Evolutionary conservation across 2,797 vertebrate genomes (phyloP), one percentile per base, ranked within the genome.

Genomic region (Parambassis ranga): DNA sequence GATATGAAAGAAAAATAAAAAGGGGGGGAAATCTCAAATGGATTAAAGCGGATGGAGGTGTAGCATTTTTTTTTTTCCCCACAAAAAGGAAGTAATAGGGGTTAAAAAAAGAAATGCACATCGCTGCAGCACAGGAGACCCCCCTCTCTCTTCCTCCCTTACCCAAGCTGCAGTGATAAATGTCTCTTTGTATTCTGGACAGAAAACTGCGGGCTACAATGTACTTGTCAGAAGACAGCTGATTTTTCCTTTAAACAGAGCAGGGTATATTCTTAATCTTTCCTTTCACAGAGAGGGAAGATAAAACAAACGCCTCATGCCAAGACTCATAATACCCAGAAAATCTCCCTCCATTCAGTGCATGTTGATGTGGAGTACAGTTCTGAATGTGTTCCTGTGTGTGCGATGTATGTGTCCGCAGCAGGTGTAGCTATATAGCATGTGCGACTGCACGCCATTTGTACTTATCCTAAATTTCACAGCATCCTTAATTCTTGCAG

Each of bases 131-230:
- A 74, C 62, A 78, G 76, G 66, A 84, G 68, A 59, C 52, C 64
- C 64, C 71, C 59, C 59, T 20, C 49, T n/a, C 38, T 15, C 74
- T 71, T 71, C 76, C 79, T 80, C 81, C 72, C 75, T 80, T 59
- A 77, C 66, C 78, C 81, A 90, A 92, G 91, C 90, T 91, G 90
- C 91, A 89, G 85, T 91, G 90, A 92, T 92, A 93, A 92, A 92
- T 90, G 89, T 91, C 86, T 92, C 88, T 90, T 91, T 92, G 88
- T 90, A 90, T 93, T 90, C 85, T 63, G 81, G 82, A 91, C 83
- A 89, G 88, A 91, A 90, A 88, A 89, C 81, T 84, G 63, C 72
- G 7, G 85, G 81, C 84, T 87, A 87, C 86, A 91, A 87, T 90
- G 83, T 86, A 88, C 83, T 89, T 91, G 86, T 92, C 89, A 86